A percentile compares a stretch with the other conserved stretches of the same genome.
Conservation (phyloP, 1,140 invertebrate genomes). For the Trichoplusia ni region DNA sequence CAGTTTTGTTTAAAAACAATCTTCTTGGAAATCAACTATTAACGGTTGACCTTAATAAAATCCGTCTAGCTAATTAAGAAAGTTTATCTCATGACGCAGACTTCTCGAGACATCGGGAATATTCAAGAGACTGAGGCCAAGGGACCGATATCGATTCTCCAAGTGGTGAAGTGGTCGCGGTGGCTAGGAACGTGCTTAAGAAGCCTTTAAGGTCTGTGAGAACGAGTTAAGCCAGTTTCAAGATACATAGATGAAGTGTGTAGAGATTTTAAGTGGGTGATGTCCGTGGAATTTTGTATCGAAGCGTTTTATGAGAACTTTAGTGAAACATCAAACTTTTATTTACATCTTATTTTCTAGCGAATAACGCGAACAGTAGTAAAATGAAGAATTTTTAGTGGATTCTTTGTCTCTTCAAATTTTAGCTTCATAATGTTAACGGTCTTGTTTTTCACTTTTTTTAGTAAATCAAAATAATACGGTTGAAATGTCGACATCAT, state of each 20-base stretch:
- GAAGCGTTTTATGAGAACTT: no score
- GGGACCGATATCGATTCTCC: constrained; percentile 20
- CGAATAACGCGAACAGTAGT: constrained; percentile 7
- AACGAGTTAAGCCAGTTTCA: constrained; percentile 30
- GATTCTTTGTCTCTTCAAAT: constrained; percentile 6
- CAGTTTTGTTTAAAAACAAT: constrained; percentile 1
- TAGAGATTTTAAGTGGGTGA: constrained; percentile 13
- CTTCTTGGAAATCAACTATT: constrained; percentile 10
- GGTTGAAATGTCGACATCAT: no score
- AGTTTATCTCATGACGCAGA: constrained; percentile 20
- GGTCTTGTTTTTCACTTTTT: no score
- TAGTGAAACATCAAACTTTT: no score
- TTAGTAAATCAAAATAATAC: no score
- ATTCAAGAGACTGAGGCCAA: constrained; percentile 8
- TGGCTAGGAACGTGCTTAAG: constrained; percentile 22
- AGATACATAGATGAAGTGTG: constrained; percentile 29
- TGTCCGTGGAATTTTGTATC: background rate
- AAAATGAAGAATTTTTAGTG: constrained; percentile 15
- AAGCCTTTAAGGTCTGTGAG: background rate
- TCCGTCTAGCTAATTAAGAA: constrained; percentile 12
- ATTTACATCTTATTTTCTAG: constrained; percentile 4
- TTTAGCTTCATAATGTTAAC: constrained; percentile 2
- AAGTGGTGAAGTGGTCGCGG: constrained; percentile 13
- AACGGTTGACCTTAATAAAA: constrained; percentile 26
- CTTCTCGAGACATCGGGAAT: constrained; percentile 16